Base-by-base conservation (phyloP, 2,113 vertebrate species). In the Amphiprion ocellaris region DNA sequence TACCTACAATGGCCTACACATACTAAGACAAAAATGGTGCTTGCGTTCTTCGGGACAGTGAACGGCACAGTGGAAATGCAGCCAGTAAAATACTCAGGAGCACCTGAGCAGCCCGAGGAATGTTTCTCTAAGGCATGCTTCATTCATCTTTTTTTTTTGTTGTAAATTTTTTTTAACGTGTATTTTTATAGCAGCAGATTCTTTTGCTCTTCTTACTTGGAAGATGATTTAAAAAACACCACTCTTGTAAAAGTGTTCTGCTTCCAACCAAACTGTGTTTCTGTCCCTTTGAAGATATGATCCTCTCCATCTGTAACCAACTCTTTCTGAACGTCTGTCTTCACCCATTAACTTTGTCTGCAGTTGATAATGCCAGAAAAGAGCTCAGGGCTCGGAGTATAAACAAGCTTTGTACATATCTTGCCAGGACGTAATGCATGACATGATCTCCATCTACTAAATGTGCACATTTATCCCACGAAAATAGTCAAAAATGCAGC, bases 241-340 rank as follows among this genome's bases (percentile, higher is more conserved):
- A 9, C 63, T 88, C 87, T 90, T 65, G 64, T 91, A 91, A 93
- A 92, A 87, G 56, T 50, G 75, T 82, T 87, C 85, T 63, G 82
- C 83, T 85, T 82, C 81, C 66, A 90, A 86, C 83, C 76, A 64
- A 91, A 89, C 82, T 75, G 49, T 79, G 77, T 88, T 85, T 92
- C 67, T 89, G 76, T 79, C 74, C 75, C 89, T 92, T 92, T 92
- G 84, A 93, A 93, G 89, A 92, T 91, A 84, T 84, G 86, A 92
- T 90, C 82, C 83, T 84, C 86, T 87, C 90, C 92, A 94, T 93
- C 88, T 92, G 91, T 79, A 79, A 76, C 79, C 74, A 68, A 86
- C 69, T 89, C 74, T 55, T 84, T 88, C 81, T 87, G 50, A 84
- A 84, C 84, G 85, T 89, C 85, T 90, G 89, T 92, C 88, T 84